phyloP scores from a whole-genome alignment of 2,888 invertebrate genomes.

The Hirtodrosophila trivittata region DNA sequence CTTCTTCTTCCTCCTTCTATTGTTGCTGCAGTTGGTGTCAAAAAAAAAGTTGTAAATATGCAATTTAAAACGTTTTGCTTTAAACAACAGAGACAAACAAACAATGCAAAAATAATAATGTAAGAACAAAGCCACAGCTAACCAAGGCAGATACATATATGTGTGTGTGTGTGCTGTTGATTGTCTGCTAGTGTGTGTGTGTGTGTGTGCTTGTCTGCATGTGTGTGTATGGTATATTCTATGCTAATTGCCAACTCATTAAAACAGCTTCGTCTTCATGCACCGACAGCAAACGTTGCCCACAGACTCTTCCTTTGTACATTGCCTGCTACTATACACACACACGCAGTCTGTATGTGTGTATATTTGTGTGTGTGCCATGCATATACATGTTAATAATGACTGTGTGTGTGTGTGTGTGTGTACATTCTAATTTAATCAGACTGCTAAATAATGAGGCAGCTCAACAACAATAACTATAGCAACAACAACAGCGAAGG shows the following conservation, averaged over 20 bases:
- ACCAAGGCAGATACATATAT: neutral
- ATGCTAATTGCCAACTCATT: conserved; percentile 76
- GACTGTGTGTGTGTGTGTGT: conserved; percentile 26
- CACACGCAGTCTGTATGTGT: neutral
- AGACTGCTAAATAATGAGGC: conserved; percentile 74
- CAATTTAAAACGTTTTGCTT: conserved; percentile 50
- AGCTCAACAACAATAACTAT: conserved; percentile 30
- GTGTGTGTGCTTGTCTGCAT: conserved; percentile 11
- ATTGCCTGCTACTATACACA: neutral
- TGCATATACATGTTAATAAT: conserved; percentile 62
- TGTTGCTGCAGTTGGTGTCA: conserved; percentile 5
- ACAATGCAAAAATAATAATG: conserved; percentile 43
- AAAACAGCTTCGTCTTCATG: conserved; percentile 74
- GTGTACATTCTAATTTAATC: conserved; percentile 72
- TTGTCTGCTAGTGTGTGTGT: conserved; percentile 10
- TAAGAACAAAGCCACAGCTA: conserved; percentile 21
- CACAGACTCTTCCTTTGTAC: conserved; percentile 15
- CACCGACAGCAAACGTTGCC: conserved; percentile 48
- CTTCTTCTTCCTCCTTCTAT: neutral
- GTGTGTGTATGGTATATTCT: conserved; percentile 51
- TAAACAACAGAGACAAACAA: conserved; percentile 31
- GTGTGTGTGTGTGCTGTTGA: conserved; percentile 5
- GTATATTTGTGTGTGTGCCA: conserved; percentile 21
- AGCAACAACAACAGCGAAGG: conserved; percentile 11
- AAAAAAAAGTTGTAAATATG: conserved; percentile 37